A percentile compares a stretch with the other conserved stretches of the same genome.
Evolutionary conservation across 2,113 vertebrate species (phyloP).

Genomic region (Climacteris rufus): DNA sequence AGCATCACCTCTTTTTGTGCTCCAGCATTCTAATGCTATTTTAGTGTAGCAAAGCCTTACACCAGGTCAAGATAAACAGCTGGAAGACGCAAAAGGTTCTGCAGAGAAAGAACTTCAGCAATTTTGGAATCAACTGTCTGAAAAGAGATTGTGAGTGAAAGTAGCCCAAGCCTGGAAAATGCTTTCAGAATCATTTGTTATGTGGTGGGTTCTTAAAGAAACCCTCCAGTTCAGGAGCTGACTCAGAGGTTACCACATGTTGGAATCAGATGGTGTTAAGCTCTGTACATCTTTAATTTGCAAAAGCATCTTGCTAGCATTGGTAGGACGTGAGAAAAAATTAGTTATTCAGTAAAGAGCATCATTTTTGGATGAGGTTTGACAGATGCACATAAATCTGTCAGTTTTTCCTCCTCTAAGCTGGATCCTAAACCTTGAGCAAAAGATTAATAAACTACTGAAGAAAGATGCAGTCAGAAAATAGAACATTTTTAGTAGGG

Average conservation of each 20-base stretch:
- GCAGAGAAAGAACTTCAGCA: not conserved
- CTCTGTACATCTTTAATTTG: not conserved
- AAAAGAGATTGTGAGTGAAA: not conserved
- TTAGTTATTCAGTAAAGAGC: not conserved
- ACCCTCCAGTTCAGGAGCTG: not conserved
- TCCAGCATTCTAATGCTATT: not conserved
- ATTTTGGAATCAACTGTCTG: not conserved
- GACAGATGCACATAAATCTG: not conserved
- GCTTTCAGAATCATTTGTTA: not conserved
- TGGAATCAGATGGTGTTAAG: not conserved
- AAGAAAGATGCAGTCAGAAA: not conserved
- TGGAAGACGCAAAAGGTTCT: not conserved
- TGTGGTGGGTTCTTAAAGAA: not conserved
- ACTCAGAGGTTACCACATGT: not conserved
- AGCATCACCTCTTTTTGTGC: not conserved
- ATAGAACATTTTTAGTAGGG: not conserved
- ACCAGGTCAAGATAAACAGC: not conserved
- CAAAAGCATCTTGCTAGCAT: not conserved
- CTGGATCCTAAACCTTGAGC: not conserved
- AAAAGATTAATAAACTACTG: not conserved
- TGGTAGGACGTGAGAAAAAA: not conserved
- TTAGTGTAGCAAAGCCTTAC: not conserved
- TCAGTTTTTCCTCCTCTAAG: not conserved
- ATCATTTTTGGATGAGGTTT: not conserved
- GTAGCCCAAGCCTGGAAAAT: not conserved